These are phyloP conservation scores for Leguminivora glycinivorella DNA, from an alignment of 1,140 invertebrate species.

Conservation along the genomic window DNA sequence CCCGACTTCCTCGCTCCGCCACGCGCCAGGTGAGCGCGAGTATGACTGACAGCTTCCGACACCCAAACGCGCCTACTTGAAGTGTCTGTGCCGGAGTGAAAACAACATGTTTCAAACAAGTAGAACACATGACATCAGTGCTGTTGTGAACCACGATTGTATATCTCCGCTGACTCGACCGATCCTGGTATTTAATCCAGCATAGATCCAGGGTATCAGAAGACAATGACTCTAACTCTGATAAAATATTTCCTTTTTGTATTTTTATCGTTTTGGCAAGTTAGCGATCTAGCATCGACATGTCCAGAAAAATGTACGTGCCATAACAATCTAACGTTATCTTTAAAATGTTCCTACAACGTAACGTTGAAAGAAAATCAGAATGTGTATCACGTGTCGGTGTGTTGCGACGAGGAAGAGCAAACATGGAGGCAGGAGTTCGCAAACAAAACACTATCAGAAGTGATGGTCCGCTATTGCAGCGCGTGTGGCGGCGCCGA, in stretches of 20 bases:
- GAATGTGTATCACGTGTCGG: constrained; percentile 44
- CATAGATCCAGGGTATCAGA: constrained; percentile 47
- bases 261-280: constrained; percentile 58
- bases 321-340: constrained; percentile 44
- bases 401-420: constrained; percentile 53
- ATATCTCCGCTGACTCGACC: constrained; percentile 47
- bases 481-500: constrained; percentile 55
- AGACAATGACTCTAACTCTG: constrained; percentile 61
- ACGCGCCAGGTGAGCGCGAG: constrained; percentile 35
- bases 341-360: constrained; percentile 60
- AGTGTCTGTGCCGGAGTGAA: constrained; percentile 59
- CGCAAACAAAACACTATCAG: constrained; percentile 56
- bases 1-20: constrained; percentile 32
- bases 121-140: constrained; percentile 42
- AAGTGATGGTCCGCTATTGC: constrained; percentile 50
- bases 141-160: constrained; percentile 43
- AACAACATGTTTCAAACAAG: constrained; percentile 54
- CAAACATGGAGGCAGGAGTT: constrained; percentile 43
- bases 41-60: constrained; percentile 49
- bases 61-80: constrained; percentile 40
- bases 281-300: constrained; percentile 51
- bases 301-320: constrained; percentile 55
- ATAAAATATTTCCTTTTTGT: constrained; percentile 62
- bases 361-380: constrained; percentile 58
- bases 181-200: constrained; percentile 63